A percentile compares a stretch with the other conserved stretches of the same genome.
Conservation (phyloP, 1,140 invertebrate species). For the Papilio polytes region DNA sequence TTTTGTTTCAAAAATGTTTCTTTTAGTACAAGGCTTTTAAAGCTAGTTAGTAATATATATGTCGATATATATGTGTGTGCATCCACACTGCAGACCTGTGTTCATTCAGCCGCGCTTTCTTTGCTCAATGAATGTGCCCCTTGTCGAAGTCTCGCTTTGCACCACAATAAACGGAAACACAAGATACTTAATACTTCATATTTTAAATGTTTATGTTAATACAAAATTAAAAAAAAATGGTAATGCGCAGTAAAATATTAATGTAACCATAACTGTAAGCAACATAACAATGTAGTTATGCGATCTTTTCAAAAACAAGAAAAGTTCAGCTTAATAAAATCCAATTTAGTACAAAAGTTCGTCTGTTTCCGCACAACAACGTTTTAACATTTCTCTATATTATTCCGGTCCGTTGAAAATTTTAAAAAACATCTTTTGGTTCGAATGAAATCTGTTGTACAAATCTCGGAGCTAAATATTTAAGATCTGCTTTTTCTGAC, state of each 20-base stretch:
- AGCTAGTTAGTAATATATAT: no score
- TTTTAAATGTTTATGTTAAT: no score
- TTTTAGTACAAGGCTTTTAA: no score
- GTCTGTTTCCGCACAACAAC: neutral
- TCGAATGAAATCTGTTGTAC: neutral
- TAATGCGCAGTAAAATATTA: no score
- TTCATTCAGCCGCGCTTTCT: neutral
- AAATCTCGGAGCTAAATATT: neutral
- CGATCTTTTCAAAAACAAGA: neutral
- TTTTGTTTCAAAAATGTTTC: no score
- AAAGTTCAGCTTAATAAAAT: neutral
- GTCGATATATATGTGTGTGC: neutral
- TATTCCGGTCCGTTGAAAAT: neutral
- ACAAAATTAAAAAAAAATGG: no score
- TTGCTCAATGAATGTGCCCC: slow-evolving; percentile 7
- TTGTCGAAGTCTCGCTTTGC: neutral
- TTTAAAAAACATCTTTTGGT: neutral
- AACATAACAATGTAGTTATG: neutral
- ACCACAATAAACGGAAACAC: neutral
- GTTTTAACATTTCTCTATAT: neutral
- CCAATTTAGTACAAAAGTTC: neutral
- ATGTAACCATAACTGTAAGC: neutral
- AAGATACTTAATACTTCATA: neutral
- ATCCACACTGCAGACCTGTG: neutral
- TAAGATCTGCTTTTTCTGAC: neutral